Evolutionary conservation across 2,797 vertebrate genomes (phyloP).

Genomic region (Amblyopsis hoosieri): DNA sequence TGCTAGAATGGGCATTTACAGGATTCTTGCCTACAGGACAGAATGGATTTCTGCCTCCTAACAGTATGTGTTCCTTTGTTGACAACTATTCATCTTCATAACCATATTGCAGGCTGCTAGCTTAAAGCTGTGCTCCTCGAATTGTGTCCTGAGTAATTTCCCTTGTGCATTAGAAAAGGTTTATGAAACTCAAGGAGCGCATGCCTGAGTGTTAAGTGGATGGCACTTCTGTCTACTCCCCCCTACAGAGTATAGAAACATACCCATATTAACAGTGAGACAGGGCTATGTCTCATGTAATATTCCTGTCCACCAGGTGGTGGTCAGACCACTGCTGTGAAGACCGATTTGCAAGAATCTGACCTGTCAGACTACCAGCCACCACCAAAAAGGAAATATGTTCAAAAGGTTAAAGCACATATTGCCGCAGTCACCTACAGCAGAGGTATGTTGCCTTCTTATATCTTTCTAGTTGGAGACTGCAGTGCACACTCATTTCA

Average conservation of each 20-base stretch:
- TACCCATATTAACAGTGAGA: no score
- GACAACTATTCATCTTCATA: not conserved
- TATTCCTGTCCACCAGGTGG: not conserved
- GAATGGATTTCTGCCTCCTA: constrained; percentile 57
- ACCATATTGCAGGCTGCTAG: not conserved
- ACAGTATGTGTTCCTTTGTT: constrained; percentile 40
- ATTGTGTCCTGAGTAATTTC: not conserved
- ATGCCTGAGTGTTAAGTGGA: no score
- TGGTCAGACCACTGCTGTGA: constrained; percentile 24
- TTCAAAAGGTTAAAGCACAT: constrained; percentile 52
- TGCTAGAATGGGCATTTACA: constrained; percentile 79
- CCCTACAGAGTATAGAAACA: no score
- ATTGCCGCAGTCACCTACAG: constrained; percentile 7
- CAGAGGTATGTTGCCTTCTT: constrained; percentile 58
- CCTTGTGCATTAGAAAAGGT: not conserved
- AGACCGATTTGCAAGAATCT: constrained; percentile 51
- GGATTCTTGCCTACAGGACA: constrained; percentile 79
- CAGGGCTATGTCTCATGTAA: not conserved
- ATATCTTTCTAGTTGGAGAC: not conserved
- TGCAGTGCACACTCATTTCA: not conserved
- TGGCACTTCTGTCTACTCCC: no score
- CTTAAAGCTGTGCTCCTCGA: not conserved
- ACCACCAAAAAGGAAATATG: constrained; percentile 75
- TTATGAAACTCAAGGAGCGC: no score
- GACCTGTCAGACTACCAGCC: constrained; percentile 72